Evolutionary conservation across 2,888 invertebrate genomes (phyloP).

Genomic region (Chalcis sispes): DNA sequence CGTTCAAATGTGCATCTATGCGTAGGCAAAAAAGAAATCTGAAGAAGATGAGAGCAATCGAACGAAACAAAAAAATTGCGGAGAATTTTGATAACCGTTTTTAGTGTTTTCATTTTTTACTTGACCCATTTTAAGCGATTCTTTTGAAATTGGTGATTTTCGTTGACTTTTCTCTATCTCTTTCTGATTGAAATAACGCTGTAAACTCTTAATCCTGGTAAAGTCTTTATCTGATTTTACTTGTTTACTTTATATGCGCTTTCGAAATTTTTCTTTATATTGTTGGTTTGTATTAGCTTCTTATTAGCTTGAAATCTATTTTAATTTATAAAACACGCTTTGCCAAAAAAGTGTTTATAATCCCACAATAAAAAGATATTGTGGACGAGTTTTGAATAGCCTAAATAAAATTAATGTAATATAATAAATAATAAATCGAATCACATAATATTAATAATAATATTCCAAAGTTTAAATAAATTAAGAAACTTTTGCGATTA

Average conservation of each 20-base stretch:
- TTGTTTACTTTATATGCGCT: background rate
- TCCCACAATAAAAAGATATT: background rate
- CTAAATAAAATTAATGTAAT: no score
- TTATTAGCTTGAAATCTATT: background rate
- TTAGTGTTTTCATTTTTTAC: background rate
- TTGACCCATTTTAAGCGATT: background rate
- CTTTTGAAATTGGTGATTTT: constrained; percentile 17
- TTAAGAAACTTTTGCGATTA: no score
- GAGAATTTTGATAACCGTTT: background rate
- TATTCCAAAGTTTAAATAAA: no score
- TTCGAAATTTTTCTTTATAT: constrained; percentile 16
- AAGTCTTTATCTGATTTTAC: constrained; percentile 18
- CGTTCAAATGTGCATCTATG: no score
- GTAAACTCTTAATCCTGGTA: constrained; percentile 16
- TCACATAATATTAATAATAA: no score
- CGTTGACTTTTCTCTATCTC: background rate
- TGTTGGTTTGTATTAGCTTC: constrained; percentile 1
- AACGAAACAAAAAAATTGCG: background rate
- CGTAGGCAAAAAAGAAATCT: no score
- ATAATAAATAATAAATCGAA: no score
- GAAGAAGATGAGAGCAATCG: no score
- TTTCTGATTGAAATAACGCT: constrained; percentile 25
- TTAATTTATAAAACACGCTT: constrained; percentile 19
- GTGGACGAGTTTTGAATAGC: no score
- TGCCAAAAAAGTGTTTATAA: no score